Conservation (phyloP, 1,140 invertebrate species). For the Atta cephalotes region DNA sequence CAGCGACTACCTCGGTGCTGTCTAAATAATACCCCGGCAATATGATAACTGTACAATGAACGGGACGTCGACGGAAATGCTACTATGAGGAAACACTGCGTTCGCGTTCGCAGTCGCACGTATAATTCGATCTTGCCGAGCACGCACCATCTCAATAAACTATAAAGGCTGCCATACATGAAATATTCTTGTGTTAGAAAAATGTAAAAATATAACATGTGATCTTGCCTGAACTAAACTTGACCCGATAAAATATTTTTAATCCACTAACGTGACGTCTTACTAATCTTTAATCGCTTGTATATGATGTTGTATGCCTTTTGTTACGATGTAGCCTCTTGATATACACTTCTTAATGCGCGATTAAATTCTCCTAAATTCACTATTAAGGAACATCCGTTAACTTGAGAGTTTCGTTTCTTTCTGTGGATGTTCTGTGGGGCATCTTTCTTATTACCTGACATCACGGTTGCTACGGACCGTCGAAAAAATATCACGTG, state of each 20-base stretch:
- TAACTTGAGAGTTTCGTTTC: background rate
- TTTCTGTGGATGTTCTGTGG: background rate
- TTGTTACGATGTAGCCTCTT: background rate
- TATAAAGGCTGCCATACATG: slow-evolving; percentile 7
- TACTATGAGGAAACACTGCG: background rate
- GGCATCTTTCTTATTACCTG: background rate
- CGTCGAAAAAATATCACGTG: background rate
- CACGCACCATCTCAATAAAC: background rate
- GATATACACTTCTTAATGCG: background rate
- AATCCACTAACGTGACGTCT: background rate
- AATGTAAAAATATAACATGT: background rate
- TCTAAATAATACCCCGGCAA: background rate
- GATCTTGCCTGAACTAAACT: background rate
- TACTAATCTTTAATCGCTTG: background rate
- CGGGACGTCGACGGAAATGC: background rate
- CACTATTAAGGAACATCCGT: background rate
- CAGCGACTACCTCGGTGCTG: background rate
- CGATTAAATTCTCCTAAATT: background rate
- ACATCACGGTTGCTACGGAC: background rate
- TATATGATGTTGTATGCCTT: background rate
- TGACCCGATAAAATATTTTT: background rate
- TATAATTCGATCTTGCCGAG: background rate
- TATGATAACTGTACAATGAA: slow-evolving; percentile 31
- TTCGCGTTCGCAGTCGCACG: background rate
- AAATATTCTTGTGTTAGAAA: background rate